phyloP scores from a whole-genome alignment of 2,113 vertebrate genomes.

The Sceloporus undulatus region DNA sequence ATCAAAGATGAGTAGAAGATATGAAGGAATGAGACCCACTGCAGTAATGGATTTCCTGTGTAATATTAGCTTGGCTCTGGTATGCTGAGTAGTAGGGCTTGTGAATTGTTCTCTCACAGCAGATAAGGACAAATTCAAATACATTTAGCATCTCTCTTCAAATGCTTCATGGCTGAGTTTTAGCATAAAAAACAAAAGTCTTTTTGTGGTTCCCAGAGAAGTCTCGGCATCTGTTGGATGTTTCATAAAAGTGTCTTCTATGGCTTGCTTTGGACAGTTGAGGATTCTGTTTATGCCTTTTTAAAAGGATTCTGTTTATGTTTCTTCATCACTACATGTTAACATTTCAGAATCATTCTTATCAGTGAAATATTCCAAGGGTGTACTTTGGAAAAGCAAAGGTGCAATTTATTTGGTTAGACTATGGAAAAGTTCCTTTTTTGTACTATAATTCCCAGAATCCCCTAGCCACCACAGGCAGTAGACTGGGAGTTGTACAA shows the following conservation, averaged over 20 bases:
- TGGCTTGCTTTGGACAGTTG: not conserved
- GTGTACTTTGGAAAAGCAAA: not conserved
- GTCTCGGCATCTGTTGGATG: not conserved
- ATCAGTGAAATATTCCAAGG: not conserved
- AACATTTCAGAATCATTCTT: not conserved
- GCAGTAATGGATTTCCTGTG: not conserved
- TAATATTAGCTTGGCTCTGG: not conserved
- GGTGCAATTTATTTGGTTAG: not conserved
- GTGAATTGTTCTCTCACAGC: not conserved
- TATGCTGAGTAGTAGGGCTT: not conserved
- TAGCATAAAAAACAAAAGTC: not conserved
- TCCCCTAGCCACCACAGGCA: too few relatives aligned
- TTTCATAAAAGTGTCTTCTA: not conserved
- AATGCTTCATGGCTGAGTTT: not conserved
- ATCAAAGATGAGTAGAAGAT: too few relatives aligned
- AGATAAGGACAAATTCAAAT: not conserved
- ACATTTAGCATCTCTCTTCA: not conserved
- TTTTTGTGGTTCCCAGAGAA: not conserved
- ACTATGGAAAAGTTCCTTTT: not conserved
- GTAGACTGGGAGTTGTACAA: too few relatives aligned
- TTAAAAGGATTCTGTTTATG: not conserved
- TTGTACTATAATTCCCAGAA: not conserved
- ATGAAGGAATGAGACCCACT: too few relatives aligned
- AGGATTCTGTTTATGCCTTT: not conserved
- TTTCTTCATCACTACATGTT: not conserved